Conservation (phyloP, 2,888 invertebrate species). For the Dyspetes luteomarginatus region DNA sequence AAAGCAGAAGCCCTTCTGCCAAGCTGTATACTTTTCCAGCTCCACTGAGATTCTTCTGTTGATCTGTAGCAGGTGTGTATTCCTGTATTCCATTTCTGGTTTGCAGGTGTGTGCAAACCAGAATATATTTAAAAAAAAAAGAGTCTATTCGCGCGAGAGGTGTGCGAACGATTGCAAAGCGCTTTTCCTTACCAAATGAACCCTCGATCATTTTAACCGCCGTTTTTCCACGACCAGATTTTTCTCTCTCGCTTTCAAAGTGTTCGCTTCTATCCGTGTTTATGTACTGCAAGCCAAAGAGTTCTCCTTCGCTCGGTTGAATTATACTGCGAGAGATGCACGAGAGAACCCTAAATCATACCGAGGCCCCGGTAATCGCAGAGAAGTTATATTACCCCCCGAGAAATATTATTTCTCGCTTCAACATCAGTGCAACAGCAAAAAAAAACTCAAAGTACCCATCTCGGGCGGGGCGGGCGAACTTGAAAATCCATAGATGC, state of each 20-base stretch:
- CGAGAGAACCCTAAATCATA: constrained; percentile 62
- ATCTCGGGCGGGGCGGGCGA: no score
- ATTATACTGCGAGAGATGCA: constrained; percentile 27
- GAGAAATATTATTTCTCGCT: constrained; percentile 45
- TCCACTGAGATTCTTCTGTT: constrained; percentile 23
- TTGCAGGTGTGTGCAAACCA: no score
- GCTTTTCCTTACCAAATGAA: constrained; percentile 45
- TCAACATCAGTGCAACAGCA: not conserved
- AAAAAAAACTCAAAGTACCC: no score
- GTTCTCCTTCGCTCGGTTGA: constrained; percentile 37
- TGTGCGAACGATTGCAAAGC: constrained; percentile 36
- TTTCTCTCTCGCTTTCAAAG: not conserved
- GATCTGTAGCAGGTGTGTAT: no score
- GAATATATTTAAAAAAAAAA: not conserved
- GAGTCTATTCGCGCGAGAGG: not conserved
- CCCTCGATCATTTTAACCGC: constrained; percentile 21
- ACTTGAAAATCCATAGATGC: not conserved
- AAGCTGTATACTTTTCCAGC: constrained; percentile 20
- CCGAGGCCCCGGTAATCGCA: constrained; percentile 48
- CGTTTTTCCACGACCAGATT: not conserved
- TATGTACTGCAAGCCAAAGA: constrained; percentile 25
- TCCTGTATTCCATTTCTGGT: no score
- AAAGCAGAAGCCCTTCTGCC: constrained; percentile 10
- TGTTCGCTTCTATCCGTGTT: constrained; percentile 36
- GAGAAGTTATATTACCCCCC: constrained; percentile 54